Evolutionary conservation across 2,113 vertebrate species (phyloP), one percentile per base, ranked within the genome.

Genomic region (Cromileptes altivelis): DNA sequence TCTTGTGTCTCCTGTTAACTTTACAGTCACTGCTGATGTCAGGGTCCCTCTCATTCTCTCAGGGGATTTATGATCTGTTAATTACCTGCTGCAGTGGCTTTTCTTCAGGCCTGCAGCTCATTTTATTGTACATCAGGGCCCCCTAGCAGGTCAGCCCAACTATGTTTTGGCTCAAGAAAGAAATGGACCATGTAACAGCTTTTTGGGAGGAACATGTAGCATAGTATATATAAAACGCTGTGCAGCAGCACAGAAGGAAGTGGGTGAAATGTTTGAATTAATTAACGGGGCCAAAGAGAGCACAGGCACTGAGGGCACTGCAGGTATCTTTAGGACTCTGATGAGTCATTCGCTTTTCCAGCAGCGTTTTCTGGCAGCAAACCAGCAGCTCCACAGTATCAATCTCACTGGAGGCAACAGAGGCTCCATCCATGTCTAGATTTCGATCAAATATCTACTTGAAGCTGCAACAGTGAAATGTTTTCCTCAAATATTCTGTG

Each of bases 51-150:
- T 33, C 23, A 47, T 83, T 73, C 58, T 61, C 70, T 57, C 33
- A 67, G 19, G 3, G 56, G 40, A 86, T 86, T 91, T 88, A 86
- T 78, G 81, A 62, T 40, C 18, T 52, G 19, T 37, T 79, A 73
- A 75, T 62, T 2, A 1, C 19, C 72, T 45, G 33, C 23, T 75
- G 75, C 55, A 78, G 64, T 75, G 23, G 18, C 42, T 19, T 49
- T 50, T 37, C 67, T 47, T 6, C 42, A 55, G 21, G 14, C 47
- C 30, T 64, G 18, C n/a, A 49, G 33, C 4, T 74, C 45, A 74
- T 70, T 77, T 67, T 45, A 82, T 60, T 55, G 67, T 25, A 52
- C 75, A 33, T 6, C 3, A 21, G 69, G 70, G 27, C 67, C 25
- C 57, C 10, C 25, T 50, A 64, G 27, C 17, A 70, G 60, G 70